phyloP scores from a whole-genome alignment of 2,888 invertebrate genomes.

The Caenorhabditis uteleia region DNA sequence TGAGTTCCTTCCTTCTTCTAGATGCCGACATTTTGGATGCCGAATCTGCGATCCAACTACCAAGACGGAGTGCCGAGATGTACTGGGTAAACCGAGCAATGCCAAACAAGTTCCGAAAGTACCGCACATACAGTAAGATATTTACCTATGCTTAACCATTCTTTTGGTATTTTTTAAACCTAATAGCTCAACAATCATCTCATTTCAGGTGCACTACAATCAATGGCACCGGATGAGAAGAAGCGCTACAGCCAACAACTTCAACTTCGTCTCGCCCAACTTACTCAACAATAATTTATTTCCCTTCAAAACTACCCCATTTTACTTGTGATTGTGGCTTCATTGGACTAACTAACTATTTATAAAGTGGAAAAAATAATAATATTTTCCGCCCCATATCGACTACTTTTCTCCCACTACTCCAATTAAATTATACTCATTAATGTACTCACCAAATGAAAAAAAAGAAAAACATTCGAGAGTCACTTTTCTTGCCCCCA shows the following conservation, averaged over 20 bases:
- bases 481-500: too few species aligned
- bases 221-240: slow-evolving; percentile 35
- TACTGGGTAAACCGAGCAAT: slow-evolving; percentile 42
- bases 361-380: too few species aligned
- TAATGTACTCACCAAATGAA: too few species aligned
- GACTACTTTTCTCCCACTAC: too few species aligned
- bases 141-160: too few species aligned
- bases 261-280: slow-evolving; percentile 22
- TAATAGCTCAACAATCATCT: slow-evolving; percentile 1
- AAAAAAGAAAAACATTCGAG: too few species aligned
- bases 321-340: too few species aligned
- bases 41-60: slow-evolving; percentile 35
- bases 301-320: too few species aligned
- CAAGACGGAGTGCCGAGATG: slow-evolving; percentile 40
- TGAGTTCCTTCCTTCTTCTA: slow-evolving; percentile 4
- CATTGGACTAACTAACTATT: too few species aligned
- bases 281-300: slow-evolving; percentile 13
- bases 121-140: slow-evolving; percentile 39
- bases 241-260: slow-evolving; percentile 26
- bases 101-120: slow-evolving; percentile 41
- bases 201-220: slow-evolving; percentile 33
- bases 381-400: too few species aligned
- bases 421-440: too few species aligned
- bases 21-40: slow-evolving; percentile 35
- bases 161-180: background rate